These are phyloP conservation scores for Tethea ocularis DNA, from an alignment of 2,888 invertebrate genomes.

Conservation along the genomic window DNA sequence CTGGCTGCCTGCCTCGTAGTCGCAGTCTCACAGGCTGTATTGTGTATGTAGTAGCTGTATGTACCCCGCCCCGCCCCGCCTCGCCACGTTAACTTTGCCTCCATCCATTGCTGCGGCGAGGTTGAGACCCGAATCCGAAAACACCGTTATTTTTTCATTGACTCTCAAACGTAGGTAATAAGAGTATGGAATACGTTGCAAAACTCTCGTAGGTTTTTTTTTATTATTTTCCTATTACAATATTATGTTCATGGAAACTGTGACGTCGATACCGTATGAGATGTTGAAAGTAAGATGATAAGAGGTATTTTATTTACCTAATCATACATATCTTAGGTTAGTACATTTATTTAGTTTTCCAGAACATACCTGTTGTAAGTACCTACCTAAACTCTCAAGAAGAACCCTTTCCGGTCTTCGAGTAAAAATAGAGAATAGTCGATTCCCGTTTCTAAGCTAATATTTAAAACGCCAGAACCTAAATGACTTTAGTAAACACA, in stretches of 20 bases:
- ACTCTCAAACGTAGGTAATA: too few species aligned
- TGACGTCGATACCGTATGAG: not conserved
- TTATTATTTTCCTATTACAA: not conserved
- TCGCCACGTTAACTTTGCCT: constrained; percentile 21
- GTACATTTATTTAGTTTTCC: not conserved
- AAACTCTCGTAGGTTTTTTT: too few species aligned
- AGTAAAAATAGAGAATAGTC: constrained; percentile 18
- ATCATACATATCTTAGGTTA: too few species aligned
- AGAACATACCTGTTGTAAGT: constrained; percentile 2
- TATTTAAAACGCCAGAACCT: constrained; percentile 39
- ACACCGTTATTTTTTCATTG: constrained; percentile 10
- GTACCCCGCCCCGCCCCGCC: constrained; percentile 12
- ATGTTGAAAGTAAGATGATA: not conserved
- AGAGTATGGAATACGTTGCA: too few species aligned
- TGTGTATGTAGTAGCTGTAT: constrained; percentile 1
- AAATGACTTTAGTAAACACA: constrained; percentile 41
- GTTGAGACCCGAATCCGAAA: constrained; percentile 12
- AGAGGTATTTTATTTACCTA: not conserved
- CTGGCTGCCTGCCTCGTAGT: constrained; percentile 4
- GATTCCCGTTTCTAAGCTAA: constrained; percentile 41
- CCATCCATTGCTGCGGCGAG: constrained; percentile 18
- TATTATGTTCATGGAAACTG: not conserved
- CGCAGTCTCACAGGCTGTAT: constrained; percentile 2
- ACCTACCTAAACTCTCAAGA: constrained; percentile 3
- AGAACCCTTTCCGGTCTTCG: constrained; percentile 19